These are phyloP conservation scores for Bacillus rossius DNA, from an alignment of 1,140 invertebrate genomes.

Conservation along the genomic window DNA sequence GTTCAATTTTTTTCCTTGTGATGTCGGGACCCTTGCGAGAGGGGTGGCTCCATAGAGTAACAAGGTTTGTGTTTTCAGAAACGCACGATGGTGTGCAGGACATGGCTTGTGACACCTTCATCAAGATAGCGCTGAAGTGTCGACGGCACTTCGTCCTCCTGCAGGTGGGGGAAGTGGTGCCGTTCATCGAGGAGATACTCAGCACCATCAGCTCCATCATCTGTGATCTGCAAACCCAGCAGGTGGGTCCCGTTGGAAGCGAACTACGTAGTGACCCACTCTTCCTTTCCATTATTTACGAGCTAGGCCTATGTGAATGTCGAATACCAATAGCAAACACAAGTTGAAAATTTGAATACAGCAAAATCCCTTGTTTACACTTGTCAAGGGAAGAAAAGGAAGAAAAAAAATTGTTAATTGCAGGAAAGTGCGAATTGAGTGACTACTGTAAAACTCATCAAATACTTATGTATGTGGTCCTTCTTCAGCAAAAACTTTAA, in stretches of 20 bases:
- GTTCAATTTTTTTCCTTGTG: too few species aligned
- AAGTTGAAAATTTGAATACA: neutral
- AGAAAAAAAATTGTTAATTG: too few species aligned
- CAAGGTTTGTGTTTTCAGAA: constrained; percentile 58
- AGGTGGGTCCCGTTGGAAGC: constrained; percentile 54
- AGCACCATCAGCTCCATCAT: constrained; percentile 95
- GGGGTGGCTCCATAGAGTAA: too few species aligned
- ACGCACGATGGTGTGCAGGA: constrained; percentile 99
- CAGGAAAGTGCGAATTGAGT: too few species aligned
- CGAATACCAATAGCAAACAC: neutral
- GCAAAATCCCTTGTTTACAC: too few species aligned
- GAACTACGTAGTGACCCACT: too few species aligned
- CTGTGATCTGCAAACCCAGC: constrained; percentile 96
- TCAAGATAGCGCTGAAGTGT: constrained; percentile 99
- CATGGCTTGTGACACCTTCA: constrained; percentile 99
- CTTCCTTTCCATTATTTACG: neutral
- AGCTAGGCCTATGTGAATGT: too few species aligned
- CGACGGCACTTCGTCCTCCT: constrained; percentile 95
- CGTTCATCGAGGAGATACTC: constrained; percentile 99
- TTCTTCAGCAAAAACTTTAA: too few species aligned
- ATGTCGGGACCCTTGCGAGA: too few species aligned
- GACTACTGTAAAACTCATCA: too few species aligned
- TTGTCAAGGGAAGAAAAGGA: too few species aligned
- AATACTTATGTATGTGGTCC: too few species aligned
- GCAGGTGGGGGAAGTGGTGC: constrained; percentile 93